Evolutionary conservation across 1,140 invertebrate genomes (phyloP).

Genomic region (Microplitis demolitor): DNA sequence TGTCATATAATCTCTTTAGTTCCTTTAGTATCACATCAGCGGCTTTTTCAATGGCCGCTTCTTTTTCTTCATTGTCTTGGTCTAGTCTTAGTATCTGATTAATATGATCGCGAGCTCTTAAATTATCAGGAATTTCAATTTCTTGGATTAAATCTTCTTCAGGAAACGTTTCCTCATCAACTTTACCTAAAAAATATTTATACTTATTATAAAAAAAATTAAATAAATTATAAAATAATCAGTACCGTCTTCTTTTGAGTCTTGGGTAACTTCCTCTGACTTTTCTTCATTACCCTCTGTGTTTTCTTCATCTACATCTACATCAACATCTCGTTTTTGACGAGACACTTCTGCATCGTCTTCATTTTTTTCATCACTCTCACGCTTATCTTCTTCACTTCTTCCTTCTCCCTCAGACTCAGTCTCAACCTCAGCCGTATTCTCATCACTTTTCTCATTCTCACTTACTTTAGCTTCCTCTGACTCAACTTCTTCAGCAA

Average conservation of each 20-base stretch:
- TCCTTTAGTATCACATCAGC: conserved; percentile 81
- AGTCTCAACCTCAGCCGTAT: not conserved
- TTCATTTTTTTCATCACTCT: conserved; percentile 14
- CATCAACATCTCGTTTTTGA: not conserved
- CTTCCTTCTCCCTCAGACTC: conserved; percentile 4
- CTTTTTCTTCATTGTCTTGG: conserved; percentile 73
- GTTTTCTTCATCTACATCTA: conserved; percentile 7
- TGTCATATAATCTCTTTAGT: conserved; percentile 85
- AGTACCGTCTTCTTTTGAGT: conserved; percentile 7
- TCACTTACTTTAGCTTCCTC: conserved; percentile 8
- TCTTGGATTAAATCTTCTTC: conserved; percentile 68
- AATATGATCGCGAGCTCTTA: conserved; percentile 80
- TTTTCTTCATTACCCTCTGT: conserved; percentile 19
- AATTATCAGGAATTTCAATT: conserved; percentile 75
- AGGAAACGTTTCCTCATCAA: conserved; percentile 45
- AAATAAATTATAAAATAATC: not conserved
- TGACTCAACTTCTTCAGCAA: not conserved
- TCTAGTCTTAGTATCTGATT: conserved; percentile 80
- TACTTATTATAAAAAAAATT: not conserved
- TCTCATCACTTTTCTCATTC: conserved; percentile 14
- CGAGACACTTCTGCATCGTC: not conserved
- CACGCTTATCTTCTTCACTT: conserved; percentile 5
- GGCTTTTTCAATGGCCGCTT: conserved; percentile 74
- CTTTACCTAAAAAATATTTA: conserved; percentile 22
- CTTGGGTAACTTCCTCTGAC: conserved; percentile 22